Percentiles rank a stretch among this genome's conserved stretches.
Evolutionary conservation across 2,888 invertebrate genomes (phyloP).

Genomic region (Ectemnius lituratus): DNA sequence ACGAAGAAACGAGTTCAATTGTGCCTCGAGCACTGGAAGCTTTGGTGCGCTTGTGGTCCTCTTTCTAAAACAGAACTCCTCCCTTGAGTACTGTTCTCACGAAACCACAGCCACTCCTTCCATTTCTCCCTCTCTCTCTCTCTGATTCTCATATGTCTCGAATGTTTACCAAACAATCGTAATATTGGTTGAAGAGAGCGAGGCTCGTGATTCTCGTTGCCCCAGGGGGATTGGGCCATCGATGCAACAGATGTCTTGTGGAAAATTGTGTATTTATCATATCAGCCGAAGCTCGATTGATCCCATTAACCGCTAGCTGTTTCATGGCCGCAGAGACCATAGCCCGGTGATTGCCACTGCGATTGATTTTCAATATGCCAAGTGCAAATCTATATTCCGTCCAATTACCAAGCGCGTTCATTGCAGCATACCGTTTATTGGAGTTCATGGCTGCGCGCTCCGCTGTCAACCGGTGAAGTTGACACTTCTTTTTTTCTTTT

Average conservation of each 20-base stretch:
- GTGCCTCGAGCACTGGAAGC: neutral
- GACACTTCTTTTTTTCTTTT: too few relatives aligned
- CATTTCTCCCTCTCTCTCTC: too few relatives aligned
- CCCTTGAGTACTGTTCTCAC: too few relatives aligned
- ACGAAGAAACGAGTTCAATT: slow-evolving; percentile 16
- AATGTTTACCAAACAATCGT: too few relatives aligned
- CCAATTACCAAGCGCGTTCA: neutral
- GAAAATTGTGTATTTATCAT: slow-evolving; percentile 22
- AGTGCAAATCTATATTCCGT: neutral
- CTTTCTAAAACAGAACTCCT: neutral
- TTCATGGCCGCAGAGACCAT: neutral
- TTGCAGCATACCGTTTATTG: too few relatives aligned
- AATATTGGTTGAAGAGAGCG: too few relatives aligned
- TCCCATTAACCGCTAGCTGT: slow-evolving; percentile 18
- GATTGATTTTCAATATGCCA: too few relatives aligned
- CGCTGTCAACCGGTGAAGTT: too few relatives aligned
- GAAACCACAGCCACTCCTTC: too few relatives aligned
- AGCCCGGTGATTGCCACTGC: neutral
- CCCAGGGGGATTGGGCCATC: slow-evolving; percentile 2
- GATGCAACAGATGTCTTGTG: slow-evolving; percentile 49
- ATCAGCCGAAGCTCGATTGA: slow-evolving; percentile 4
- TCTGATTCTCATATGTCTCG: too few relatives aligned
- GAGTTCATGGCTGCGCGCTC: too few relatives aligned
- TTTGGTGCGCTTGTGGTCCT: neutral
- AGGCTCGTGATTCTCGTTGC: neutral